Percentiles rank a stretch among this genome's conserved stretches.
Conservation (phyloP, 1,140 invertebrate genomes). For the Trypoxylus dichotomus region DNA sequence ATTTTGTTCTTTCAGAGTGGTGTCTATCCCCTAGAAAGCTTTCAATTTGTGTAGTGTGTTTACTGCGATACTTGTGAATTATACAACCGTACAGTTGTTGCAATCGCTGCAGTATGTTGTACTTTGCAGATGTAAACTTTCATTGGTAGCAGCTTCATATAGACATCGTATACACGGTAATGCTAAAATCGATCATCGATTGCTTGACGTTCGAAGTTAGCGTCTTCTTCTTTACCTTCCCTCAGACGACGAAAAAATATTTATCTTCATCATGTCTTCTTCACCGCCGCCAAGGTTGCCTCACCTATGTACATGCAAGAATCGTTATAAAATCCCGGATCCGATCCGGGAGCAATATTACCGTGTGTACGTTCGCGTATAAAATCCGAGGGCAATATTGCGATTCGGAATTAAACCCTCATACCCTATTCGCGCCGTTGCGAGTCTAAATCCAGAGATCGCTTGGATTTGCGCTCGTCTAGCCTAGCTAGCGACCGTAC, state of each 20-base stretch:
- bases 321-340: constrained; percentile 3
- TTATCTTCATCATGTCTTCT: background rate
- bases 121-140: too few species aligned
- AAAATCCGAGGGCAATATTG: constrained; percentile 12
- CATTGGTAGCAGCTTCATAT: too few species aligned
- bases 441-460: background rate
- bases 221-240: too few species aligned
- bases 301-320: background rate
- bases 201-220: too few species aligned
- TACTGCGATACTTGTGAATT: too few species aligned
- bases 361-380: background rate
- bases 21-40: too few species aligned
- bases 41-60: too few species aligned
- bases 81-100: too few species aligned
- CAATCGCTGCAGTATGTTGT: too few species aligned
- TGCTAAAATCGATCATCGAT: too few species aligned
- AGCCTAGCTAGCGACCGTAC: background rate
- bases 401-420: background rate
- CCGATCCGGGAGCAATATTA: background rate
- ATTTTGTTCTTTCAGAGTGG: too few species aligned
- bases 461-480: background rate
- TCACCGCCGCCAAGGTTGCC: background rate
- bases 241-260: background rate
- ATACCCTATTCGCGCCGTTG: background rate
- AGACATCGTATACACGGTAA: too few species aligned